Evolutionary conservation across 2,888 invertebrate species (phyloP).

Genomic region (Antitype chi): DNA sequence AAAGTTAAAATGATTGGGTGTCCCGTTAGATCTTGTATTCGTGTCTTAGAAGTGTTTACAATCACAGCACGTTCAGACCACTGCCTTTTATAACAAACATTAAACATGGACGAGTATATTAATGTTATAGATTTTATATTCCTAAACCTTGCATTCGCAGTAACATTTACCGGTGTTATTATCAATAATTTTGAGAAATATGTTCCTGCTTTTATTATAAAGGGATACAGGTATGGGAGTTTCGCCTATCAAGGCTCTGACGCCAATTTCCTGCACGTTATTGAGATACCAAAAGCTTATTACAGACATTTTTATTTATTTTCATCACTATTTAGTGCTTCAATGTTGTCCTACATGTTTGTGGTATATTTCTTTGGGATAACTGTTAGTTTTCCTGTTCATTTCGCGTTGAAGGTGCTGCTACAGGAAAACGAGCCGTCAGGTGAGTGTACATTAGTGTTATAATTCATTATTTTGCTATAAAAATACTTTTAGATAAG

Average conservation of each 20-base stretch:
- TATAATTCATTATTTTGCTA: constrained; percentile 4
- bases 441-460: constrained; percentile 82
- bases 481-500: neutral
- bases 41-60: constrained; percentile 55
- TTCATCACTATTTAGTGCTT: constrained; percentile 91
- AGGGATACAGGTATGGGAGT: constrained; percentile 94
- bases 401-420: constrained; percentile 85
- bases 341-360: constrained; percentile 86
- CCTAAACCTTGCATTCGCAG: constrained; percentile 82
- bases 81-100: constrained; percentile 28
- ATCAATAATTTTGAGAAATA: constrained; percentile 92
- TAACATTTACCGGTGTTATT: constrained; percentile 91
- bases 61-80: constrained; percentile 35
- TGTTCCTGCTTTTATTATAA: constrained; percentile 92
- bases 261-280: constrained; percentile 82
- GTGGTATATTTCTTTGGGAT: constrained; percentile 87
- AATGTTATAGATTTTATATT: constrained; percentile 87
- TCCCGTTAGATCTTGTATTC: constrained; percentile 69
- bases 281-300: constrained; percentile 95
- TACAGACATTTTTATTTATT: constrained; percentile 95
- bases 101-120: constrained; percentile 69
- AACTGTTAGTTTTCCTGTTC: constrained; percentile 87
- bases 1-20: constrained; percentile 63
- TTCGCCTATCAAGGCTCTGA: constrained; percentile 91
- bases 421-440: constrained; percentile 84